These are phyloP conservation scores for Elysia crispata DNA, from an alignment of 2,888 invertebrate species.

Conservation along the genomic window DNA sequence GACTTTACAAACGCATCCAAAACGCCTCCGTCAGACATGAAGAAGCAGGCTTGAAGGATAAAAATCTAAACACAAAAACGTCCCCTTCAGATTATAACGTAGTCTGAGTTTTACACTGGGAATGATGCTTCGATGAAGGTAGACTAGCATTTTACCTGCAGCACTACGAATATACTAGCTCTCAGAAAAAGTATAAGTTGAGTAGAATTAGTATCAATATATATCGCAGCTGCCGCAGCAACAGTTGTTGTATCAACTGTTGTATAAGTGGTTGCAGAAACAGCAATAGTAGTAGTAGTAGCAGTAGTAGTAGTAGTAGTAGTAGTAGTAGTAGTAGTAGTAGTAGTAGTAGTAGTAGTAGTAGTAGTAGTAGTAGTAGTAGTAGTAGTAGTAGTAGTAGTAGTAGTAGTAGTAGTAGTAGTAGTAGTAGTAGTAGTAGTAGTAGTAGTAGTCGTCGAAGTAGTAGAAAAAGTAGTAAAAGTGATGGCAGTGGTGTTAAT, in stretches of 20 bases:
- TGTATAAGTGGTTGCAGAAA: constrained; percentile 36
- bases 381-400: constrained; percentile 27
- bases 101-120: no score
- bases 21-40: no score
- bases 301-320: constrained; percentile 38
- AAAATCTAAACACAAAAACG: no score
- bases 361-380: constrained; percentile 11
- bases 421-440: constrained; percentile 13
- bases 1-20: no score
- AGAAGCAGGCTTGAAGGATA: no score
- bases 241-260: constrained; percentile 33
- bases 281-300: constrained; percentile 37
- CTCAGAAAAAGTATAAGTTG: no score
- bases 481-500: neutral
- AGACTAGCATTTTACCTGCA: no score
- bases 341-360: constrained; percentile 26
- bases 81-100: no score
- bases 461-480: neutral
- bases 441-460: no score
- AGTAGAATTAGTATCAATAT: neutral
- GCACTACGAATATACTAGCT: no score
- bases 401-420: constrained; percentile 35
- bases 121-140: no score
- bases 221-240: neutral
- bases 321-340: constrained; percentile 33